Evolutionary conservation across 2,888 invertebrate species (phyloP), one percentile per base, ranked within the genome.

Genomic region (Hypomecis atomaria): DNA sequence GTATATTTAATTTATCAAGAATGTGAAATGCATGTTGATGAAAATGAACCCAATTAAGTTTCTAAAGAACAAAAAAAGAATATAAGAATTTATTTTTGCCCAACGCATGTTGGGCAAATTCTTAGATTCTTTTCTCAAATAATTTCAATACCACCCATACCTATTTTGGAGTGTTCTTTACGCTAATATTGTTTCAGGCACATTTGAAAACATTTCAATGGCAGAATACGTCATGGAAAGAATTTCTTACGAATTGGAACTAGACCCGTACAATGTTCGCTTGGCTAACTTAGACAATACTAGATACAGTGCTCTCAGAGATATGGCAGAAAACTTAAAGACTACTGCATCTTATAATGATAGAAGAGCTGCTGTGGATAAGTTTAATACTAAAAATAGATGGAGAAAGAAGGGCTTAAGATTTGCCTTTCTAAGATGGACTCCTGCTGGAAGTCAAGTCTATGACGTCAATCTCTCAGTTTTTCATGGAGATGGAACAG

Each of bases 371-470:
- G 84, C 80, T 5, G 89, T 95, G 0, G 83, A 89, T 34, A 76
- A 85, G 13, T 96, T 94, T 73, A 96, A 96, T 77, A 74, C 82
- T n/a, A 72, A 92, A 66, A 96, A 96, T 82, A 89, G 95, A 55
- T 96, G 96, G 96, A 95, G 94, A 75, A 96, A 96, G 82, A 93
- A 93, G 54, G 96, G 95, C 0, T 83, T 95, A 0, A 83, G 94
- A 43, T 72, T 95, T n/a, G 89, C 94, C 0, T 94, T 95, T 0
- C 89, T 95, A 87, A 92, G 92, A 65, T 96, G 94, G 86, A 89
- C 91, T 0, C 81, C 94, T 9, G 70, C 72, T 1, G 70, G 71
- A 11, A 38, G 65, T 9, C 70, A 72, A 11, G 81, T 89, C 47
- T 86, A 79, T 47, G 94, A 93, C 66, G 89, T 93, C 0, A 85